Conservation (phyloP, 2,113 vertebrate genomes). For the Vombatus ursinus region DNA sequence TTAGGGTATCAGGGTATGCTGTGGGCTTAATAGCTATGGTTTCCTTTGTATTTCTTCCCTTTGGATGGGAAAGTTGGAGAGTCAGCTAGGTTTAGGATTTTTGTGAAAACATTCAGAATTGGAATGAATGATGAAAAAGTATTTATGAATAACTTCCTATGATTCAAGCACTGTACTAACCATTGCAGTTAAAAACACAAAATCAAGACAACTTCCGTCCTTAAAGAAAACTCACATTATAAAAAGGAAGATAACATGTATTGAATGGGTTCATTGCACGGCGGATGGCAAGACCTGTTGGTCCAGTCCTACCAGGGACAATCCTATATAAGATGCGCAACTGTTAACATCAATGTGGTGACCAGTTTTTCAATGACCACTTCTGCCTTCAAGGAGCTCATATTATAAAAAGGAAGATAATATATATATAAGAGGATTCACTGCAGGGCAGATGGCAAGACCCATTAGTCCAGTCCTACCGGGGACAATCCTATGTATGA, state of each 20-base stretch:
- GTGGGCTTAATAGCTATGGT: not conserved
- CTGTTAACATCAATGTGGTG: no score
- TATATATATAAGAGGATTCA: not conserved
- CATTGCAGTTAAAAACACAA: not conserved
- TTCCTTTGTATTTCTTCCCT: constrained; percentile 5
- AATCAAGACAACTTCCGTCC: not conserved
- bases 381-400: not conserved
- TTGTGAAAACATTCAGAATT: constrained; percentile 6
- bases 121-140: not conserved
- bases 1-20: not conserved
- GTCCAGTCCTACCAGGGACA: not conserved
- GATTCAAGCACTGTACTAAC: not conserved
- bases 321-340: not conserved
- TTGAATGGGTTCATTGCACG: not conserved
- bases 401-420: not conserved
- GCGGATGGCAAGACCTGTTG: not conserved
- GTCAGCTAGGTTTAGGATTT: not conserved
- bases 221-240: not conserved
- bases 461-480: not conserved
- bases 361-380: not conserved
- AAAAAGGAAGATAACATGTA: not conserved
- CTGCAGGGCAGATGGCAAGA: not conserved
- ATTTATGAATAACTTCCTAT: not conserved
- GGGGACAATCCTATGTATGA: not conserved
- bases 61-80: not conserved